Evolutionary conservation across 2,113 vertebrate genomes (phyloP).

Genomic region (Ophiodon elongatus): DNA sequence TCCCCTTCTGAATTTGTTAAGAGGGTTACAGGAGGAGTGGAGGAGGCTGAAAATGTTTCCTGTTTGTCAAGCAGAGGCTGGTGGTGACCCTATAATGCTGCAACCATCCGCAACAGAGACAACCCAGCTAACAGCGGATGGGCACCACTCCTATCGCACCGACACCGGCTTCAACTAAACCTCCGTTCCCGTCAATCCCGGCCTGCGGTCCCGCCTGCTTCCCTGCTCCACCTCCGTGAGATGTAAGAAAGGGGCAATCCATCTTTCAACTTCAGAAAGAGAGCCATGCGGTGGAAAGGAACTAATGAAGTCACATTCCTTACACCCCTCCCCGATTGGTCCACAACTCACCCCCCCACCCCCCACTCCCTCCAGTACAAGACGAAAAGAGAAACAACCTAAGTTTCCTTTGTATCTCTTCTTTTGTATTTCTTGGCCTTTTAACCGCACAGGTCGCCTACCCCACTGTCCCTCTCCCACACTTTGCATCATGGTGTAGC

Average conservation of each 20-base stretch:
- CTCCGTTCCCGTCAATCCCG: constrained; percentile 29
- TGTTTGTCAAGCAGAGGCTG: constrained; percentile 86
- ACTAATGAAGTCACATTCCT: constrained; percentile 74
- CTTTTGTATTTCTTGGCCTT: constrained; percentile 75
- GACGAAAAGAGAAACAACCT: constrained; percentile 65
- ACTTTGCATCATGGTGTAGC: constrained; percentile 84
- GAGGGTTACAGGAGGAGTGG: neutral
- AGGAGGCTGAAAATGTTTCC: constrained; percentile 9
- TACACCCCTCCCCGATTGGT: constrained; percentile 46
- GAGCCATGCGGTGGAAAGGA: constrained; percentile 75
- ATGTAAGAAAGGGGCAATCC: constrained; percentile 74
- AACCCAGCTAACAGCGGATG: constrained; percentile 96
- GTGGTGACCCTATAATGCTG: constrained; percentile 90
- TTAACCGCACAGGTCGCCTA: constrained; percentile 65
- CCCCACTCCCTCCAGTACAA: constrained; percentile 19
- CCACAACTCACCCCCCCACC: constrained; percentile 33
- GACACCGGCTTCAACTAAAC: constrained; percentile 94
- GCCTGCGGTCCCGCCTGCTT: constrained; percentile 73
- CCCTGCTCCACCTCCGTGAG: constrained; percentile 76
- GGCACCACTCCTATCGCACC: constrained; percentile 94
- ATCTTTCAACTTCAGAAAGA: constrained; percentile 69
- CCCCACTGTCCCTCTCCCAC: constrained; percentile 65
- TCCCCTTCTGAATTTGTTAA: neutral
- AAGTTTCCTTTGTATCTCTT: constrained; percentile 67
- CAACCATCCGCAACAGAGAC: constrained; percentile 98